These are phyloP conservation scores for Rhabdomys dilectus DNA, from an alignment of 2,113 vertebrate genomes.

Conservation along the genomic window DNA sequence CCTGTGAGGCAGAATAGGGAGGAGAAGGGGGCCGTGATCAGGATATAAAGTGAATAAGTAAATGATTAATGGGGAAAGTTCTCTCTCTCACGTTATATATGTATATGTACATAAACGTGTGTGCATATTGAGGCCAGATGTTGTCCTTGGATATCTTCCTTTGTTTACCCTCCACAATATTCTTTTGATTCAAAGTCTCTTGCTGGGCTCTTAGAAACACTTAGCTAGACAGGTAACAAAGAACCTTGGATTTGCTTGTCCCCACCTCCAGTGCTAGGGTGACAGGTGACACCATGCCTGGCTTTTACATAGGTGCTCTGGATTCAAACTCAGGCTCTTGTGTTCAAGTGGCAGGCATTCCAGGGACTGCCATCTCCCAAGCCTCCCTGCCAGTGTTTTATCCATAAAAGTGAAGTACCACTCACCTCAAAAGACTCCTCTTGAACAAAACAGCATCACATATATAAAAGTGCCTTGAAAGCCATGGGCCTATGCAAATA, in stretches of 20 bases:
- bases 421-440: background rate
- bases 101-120: background rate
- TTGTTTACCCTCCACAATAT: background rate
- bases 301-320: background rate
- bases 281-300: background rate
- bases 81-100: background rate
- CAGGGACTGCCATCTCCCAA: background rate
- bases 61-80: too few species aligned
- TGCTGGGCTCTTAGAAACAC: background rate
- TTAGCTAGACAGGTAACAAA: background rate
- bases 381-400: background rate
- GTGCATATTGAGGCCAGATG: background rate
- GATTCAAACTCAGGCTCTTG: background rate
- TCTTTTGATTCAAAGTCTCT: background rate
- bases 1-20: too few species aligned
- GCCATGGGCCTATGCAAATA: background rate
- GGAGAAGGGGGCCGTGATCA: too few species aligned
- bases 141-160: background rate
- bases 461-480: constrained; percentile 33
- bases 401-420: background rate
- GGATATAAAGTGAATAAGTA: too few species aligned
- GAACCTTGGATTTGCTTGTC: background rate
- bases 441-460: background rate
- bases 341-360: background rate
- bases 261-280: background rate